Percentiles rank a stretch among this genome's conserved stretches.
phyloP scores from a whole-genome alignment of 2,888 invertebrate species.

The Volucella zonaria region DNA sequence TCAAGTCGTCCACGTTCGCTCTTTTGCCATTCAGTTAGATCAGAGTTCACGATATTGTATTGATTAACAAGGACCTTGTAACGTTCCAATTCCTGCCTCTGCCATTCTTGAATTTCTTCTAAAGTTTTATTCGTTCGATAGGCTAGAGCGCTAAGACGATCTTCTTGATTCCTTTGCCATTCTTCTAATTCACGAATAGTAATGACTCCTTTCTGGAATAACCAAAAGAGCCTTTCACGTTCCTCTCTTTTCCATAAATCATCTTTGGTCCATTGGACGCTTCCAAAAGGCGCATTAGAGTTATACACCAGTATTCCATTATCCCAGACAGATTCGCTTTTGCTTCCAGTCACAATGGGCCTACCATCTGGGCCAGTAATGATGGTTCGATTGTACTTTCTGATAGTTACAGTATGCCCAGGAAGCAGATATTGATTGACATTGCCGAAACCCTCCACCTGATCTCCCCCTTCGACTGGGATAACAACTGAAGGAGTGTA shows the following conservation, averaged over 20 bases:
- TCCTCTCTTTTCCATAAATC: constrained; percentile 81
- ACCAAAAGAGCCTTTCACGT: constrained; percentile 81
- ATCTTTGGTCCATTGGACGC: constrained; percentile 77
- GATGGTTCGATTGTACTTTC: constrained; percentile 78
- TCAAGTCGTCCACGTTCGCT: constrained; percentile 79
- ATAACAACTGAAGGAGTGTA: constrained; percentile 75
- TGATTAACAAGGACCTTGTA: constrained; percentile 77
- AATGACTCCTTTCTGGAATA: constrained; percentile 75
- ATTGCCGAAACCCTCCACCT: constrained; percentile 62
- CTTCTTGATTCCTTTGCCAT: constrained; percentile 81
- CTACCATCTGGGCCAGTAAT: constrained; percentile 78
- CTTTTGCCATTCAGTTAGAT: constrained; percentile 78
- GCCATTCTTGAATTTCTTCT: constrained; percentile 79
- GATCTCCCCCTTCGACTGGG: constrained; percentile 72
- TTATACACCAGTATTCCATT: constrained; percentile 80
- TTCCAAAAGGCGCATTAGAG: constrained; percentile 78
- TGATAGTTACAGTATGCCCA: constrained; percentile 77
- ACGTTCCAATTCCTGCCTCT: constrained; percentile 79
- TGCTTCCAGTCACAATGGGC: constrained; percentile 78
- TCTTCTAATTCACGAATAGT: constrained; percentile 77
- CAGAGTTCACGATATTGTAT: constrained; percentile 77
- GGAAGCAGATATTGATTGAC: constrained; percentile 70
- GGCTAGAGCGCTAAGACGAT: constrained; percentile 78
- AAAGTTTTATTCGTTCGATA: constrained; percentile 77
- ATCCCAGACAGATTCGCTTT: constrained; percentile 79